Evolutionary conservation across 1,140 invertebrate species (phyloP), one percentile per base, ranked within the genome.

Genomic region (Papilio polytes): DNA sequence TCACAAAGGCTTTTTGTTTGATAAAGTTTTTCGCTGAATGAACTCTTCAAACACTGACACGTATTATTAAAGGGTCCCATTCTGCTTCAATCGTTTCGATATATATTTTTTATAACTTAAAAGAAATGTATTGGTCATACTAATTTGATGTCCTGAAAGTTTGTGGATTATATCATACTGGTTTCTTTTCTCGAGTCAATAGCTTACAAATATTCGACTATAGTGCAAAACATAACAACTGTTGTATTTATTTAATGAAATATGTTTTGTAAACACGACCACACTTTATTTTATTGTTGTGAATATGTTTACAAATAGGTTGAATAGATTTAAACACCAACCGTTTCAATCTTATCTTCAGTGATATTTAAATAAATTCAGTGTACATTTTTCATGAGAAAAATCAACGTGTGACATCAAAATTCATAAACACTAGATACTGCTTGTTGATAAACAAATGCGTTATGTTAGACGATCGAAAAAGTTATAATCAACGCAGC

Each of bases 1-100:
- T 41, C 80, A 56, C 82, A 83, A 80, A 84, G 81, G 59, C 79
- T 78, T 86, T 85, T 86, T 85, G 77, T 66, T 66, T 78, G 59
- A 78, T 78, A 78, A 36, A 78, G 77, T 78, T 78, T 66, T 78
- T 78, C 56, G 26, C 31, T 63, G 56, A 78, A 66, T 78, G 56
- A 78, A 63, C 53, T 78, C 77, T 78, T 46, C 77, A 63, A 78
- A 59, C 41, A 78, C 56, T 78, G 56, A 66, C 77, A 78, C 56
- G 77, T 78, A 78, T 78, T 78, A 59, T 78, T 51, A 51, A 31
- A 77, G 74, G 74, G 20, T 53, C 26, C 51, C 46, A 31, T 56
- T 31, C 48, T 77, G 13, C 74, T 56, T 41, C 18, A 31, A 51
- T 36, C 8, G 18, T 56, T 13, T 76, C 51, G 51, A 31, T 36